These are phyloP conservation scores for Corythucha ciliata DNA, from an alignment of 2,888 invertebrate species.

Conservation along the genomic window DNA sequence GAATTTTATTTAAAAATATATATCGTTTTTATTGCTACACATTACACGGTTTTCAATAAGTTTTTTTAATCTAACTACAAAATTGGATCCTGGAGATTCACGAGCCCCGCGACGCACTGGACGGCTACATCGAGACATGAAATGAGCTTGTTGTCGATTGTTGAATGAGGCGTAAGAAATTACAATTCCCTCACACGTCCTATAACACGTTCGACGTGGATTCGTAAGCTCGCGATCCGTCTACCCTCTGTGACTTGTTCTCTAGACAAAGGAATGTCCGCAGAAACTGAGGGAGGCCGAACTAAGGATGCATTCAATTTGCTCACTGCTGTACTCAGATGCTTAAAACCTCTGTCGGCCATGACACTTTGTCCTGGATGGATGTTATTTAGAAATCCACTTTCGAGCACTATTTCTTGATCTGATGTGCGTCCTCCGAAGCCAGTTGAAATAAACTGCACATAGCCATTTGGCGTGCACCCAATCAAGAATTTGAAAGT, in stretches of 20 bases:
- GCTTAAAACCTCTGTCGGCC: slow-evolving; percentile 28
- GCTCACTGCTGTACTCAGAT: slow-evolving; percentile 30
- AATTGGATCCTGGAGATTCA: too few relatives aligned
- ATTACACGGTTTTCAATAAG: too few relatives aligned
- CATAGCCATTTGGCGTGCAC: slow-evolving; percentile 37
- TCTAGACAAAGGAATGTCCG: not conserved
- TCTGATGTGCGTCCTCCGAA: slow-evolving; percentile 38
- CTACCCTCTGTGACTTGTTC: not conserved
- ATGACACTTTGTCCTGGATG: slow-evolving; percentile 29
- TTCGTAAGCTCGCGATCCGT: too few relatives aligned
- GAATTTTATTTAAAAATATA: too few relatives aligned
- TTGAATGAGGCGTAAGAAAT: too few relatives aligned
- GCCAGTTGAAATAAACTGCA: slow-evolving; percentile 39
- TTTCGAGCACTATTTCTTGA: slow-evolving; percentile 29
- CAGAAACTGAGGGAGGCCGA: slow-evolving; percentile 30
- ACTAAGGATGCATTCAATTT: slow-evolving; percentile 29
- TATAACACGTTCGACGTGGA: not conserved
- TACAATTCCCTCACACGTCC: not conserved
- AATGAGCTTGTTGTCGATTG: too few relatives aligned
- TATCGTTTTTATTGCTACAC: too few relatives aligned
- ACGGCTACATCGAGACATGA: too few relatives aligned
- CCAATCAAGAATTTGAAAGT: slow-evolving; percentile 38
- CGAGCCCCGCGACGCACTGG: too few relatives aligned
- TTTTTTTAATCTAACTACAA: too few relatives aligned
- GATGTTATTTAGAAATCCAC: slow-evolving; percentile 30